Evolutionary conservation across 2,113 vertebrate species (phyloP).

Genomic region (Eublepharis macularius): DNA sequence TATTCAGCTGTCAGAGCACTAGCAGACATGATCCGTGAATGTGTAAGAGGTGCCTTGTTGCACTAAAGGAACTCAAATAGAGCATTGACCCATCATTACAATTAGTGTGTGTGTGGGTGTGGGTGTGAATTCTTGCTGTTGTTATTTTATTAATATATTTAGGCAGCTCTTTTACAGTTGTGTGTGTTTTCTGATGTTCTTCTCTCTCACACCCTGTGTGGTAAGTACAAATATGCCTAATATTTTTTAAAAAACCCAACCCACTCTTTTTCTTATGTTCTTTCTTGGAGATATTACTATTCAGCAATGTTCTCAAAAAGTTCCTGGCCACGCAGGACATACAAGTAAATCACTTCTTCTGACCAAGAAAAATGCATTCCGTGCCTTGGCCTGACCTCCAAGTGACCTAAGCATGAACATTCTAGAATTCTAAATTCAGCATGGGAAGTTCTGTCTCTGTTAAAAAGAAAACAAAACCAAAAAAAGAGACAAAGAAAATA

Average conservation of each 20-base stretch:
- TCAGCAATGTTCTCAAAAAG: constrained; percentile 12
- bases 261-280: neutral
- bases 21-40: neutral
- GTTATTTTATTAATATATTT: constrained; percentile 1
- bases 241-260: constrained; percentile 25
- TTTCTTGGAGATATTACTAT: neutral
- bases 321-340: neutral
- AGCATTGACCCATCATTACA: neutral
- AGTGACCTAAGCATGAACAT: constrained; percentile 12
- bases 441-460: neutral
- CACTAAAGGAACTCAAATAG: neutral
- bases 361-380: constrained; percentile 1
- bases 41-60: neutral
- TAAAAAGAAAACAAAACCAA: neutral
- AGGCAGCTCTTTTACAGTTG: neutral
- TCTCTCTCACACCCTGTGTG: neutral
- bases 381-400: constrained; percentile 5
- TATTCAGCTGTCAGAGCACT: too few species aligned
- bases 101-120: too few species aligned
- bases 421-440: constrained; percentile 3
- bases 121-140: neutral
- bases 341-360: neutral
- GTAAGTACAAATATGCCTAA: neutral
- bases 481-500: neutral
- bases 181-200: neutral